Conservation (phyloP, 1,140 invertebrate genomes). For the Campodea augens region DNA sequence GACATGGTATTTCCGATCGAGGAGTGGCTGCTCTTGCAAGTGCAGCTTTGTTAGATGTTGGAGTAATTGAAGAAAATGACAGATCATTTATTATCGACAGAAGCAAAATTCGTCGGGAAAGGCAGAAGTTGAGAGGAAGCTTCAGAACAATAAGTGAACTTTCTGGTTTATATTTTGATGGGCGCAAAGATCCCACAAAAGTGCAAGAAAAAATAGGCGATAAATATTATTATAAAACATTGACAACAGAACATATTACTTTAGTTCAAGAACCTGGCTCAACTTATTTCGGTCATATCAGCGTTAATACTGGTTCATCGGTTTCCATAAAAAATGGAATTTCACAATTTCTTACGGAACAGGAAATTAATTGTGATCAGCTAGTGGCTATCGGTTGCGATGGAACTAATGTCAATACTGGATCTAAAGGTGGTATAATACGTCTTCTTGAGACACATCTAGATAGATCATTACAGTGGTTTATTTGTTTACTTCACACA, state of each 20-base stretch:
- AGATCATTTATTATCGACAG: neutral
- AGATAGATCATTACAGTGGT: slow-evolving; percentile 3
- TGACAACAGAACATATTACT: neutral
- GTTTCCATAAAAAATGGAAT: neutral
- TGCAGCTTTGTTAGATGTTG: neutral
- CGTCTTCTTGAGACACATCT: neutral
- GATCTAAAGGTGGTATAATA: slow-evolving; percentile 4
- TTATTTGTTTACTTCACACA: slow-evolving; percentile 6
- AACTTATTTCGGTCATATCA: neutral
- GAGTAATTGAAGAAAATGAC: neutral
- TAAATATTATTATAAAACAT: neutral
- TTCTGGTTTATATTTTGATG: neutral
- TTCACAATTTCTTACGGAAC: neutral
- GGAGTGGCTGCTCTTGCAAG: neutral
- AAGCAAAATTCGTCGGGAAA: neutral
- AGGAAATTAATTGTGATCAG: neutral
- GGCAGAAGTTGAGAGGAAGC: neutral
- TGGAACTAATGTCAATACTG: neutral
- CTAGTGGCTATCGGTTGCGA: neutral
- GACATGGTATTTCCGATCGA: neutral
- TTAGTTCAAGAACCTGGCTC: neutral
- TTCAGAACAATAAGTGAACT: neutral
- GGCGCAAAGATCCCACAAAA: neutral
- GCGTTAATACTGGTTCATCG: neutral
- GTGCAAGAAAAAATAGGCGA: neutral